Evolutionary conservation across 53 echinoderm and acorn worm genomes (phyloP), one percentile per base, ranked within the genome.

Genomic region (Apostichopus leukothele): DNA sequence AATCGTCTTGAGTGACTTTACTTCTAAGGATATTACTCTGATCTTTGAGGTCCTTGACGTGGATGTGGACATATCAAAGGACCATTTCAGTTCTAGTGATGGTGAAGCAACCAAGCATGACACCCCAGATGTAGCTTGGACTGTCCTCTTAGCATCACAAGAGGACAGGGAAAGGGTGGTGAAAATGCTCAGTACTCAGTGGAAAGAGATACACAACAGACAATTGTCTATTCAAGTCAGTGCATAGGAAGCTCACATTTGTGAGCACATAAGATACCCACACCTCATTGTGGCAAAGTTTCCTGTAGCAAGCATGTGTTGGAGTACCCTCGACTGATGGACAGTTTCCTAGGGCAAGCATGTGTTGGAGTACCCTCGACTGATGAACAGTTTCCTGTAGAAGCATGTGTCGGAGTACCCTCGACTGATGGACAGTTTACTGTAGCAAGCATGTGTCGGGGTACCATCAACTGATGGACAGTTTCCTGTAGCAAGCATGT

Each of bases 41-140:
- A 92, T 93, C 78, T 99, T 99, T 79, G 96, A 99, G 88, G 95
- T 96, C 84, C 91, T 96, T 77, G 96, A 93, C 13, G 94, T 99
- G 88, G 92, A 94, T 54, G 99, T 99, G 85, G 99, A 99, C 80
- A 94, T 99, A 76, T 92, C 88, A 53, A 81, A 90, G 57, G 96
- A 99, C 88, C 88, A 99, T 88, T 99, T 94, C 83, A 90, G 90
- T 51, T 85, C 89, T 20, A 92, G 76, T 60, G 84, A 86, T 13
- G 67, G 76, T 8, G 90, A 91, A 27, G 89, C 81, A 21, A 88
- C 84, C 88, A 88, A 83, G 54, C 90, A 89, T 11, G 76, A 89
- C 50, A 83, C 88, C 3, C 96, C 92, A 22, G 96, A 96, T 73
- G 86, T 99, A 0, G 91, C 93, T 8, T 99, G 99, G 99, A 93